Evolutionary conservation across 1,140 invertebrate species (phyloP).

Genomic region (Drosophila bifasciata): DNA sequence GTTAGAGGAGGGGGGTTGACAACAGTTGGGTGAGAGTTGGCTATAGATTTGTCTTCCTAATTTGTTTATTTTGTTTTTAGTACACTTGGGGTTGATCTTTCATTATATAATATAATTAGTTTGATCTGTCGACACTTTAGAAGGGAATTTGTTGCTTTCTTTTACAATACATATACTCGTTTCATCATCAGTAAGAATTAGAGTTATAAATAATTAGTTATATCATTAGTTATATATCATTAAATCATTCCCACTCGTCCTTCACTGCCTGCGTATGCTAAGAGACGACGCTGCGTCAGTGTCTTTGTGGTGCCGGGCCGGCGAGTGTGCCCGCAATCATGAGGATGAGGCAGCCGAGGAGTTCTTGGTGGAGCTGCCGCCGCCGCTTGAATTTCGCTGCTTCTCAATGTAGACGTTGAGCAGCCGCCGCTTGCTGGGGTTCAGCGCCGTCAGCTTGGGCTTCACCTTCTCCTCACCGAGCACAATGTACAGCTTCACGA

Average conservation of each 20-base stretch:
- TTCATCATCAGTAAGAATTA: constrained; percentile 46
- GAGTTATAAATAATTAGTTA: constrained; percentile 70
- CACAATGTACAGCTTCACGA: constrained; percentile 94
- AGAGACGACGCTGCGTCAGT: constrained; percentile 30
- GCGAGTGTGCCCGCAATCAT: constrained; percentile 68
- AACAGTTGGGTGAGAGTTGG: not conserved
- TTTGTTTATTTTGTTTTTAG: constrained; percentile 10
- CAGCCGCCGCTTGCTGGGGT: constrained; percentile 89
- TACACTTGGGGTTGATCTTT: constrained; percentile 26
- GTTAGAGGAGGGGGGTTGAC: not conserved
- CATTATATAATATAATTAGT: constrained; percentile 42
- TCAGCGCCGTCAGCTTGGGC: constrained; percentile 91
- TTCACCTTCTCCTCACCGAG: constrained; percentile 93
- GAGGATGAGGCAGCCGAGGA: constrained; percentile 80
- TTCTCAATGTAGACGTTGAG: constrained; percentile 81
- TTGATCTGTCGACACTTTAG: constrained; percentile 26
- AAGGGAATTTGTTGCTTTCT: constrained; percentile 21
- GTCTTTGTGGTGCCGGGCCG: constrained; percentile 57
- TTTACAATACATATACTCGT: constrained; percentile 42
- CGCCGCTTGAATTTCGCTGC: constrained; percentile 60
- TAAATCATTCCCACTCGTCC: constrained; percentile 36
- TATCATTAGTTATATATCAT: constrained; percentile 54
- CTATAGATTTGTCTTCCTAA: not conserved
- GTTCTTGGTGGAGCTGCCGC: constrained; percentile 74
- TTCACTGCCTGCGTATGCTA: constrained; percentile 48